Conservation (phyloP, 2,797 vertebrate genomes). For the Vultur gryphus region DNA sequence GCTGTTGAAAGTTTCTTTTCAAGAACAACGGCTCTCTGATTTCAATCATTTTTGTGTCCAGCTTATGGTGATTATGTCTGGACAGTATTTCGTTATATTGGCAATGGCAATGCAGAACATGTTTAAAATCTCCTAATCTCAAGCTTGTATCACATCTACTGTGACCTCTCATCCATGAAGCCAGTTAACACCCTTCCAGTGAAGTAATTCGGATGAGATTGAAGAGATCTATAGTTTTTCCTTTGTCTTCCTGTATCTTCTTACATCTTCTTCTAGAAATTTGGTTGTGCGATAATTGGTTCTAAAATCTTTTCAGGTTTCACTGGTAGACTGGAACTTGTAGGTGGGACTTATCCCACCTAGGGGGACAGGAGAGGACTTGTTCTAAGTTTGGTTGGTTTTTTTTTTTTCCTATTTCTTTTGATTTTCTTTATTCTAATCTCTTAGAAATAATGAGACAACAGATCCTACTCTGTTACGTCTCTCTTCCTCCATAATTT, state of each 20-base stretch:
- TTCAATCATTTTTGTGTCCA: neutral
- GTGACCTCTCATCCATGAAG: neutral
- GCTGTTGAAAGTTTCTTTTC: neutral
- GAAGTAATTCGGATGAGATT: neutral
- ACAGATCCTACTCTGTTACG: neutral
- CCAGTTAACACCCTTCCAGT: neutral
- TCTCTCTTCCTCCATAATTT: neutral
- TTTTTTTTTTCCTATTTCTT: neutral
- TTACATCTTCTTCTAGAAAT: neutral
- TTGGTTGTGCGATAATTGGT: neutral
- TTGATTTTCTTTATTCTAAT: neutral
- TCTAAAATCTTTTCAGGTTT: neutral
- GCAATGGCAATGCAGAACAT: neutral
- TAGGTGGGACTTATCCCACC: neutral
- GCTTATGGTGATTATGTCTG: neutral
- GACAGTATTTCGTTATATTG: neutral
- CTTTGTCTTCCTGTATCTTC: neutral
- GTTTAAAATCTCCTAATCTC: neutral
- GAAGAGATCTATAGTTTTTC: neutral
- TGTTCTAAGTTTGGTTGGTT: neutral
- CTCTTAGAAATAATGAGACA: neutral
- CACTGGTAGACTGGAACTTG: neutral
- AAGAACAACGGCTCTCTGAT: neutral
- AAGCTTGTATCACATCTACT: neutral
- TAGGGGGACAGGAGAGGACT: neutral